Evolutionary conservation across 2,797 vertebrate species (phyloP).

Genomic region (Sebastes diaconus): DNA sequence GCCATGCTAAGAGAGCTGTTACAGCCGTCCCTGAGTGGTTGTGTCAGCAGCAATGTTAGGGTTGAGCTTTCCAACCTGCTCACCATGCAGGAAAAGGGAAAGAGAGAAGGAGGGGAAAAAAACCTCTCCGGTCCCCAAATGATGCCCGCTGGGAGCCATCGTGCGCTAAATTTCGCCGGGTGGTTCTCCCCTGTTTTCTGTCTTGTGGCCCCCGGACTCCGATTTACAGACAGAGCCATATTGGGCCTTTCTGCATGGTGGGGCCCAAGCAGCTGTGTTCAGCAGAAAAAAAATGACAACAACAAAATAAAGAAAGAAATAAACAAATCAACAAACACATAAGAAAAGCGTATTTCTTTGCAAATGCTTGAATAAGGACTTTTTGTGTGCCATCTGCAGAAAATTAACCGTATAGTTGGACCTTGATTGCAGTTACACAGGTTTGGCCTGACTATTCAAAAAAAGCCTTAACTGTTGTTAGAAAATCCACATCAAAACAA

Average conservation of each 20-base stretch:
- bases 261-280: conserved; percentile 75
- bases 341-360: conserved; percentile 66
- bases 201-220: conserved; percentile 74
- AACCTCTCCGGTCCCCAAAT: conserved; percentile 75
- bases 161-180: conserved; percentile 74
- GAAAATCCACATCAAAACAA: conserved; percentile 50
- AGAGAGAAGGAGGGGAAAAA: conserved; percentile 59
- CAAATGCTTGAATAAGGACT: conserved; percentile 76
- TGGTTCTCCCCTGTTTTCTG: conserved; percentile 74
- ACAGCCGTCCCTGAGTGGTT: conserved; percentile 82
- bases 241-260: conserved; percentile 81
- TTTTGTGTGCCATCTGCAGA: conserved; percentile 81
- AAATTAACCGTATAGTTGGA: conserved; percentile 54
- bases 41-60: conserved; percentile 85
- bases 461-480: conserved; percentile 22
- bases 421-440: conserved; percentile 46
- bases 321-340: conserved; percentile 79
- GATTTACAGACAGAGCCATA: conserved; percentile 76
- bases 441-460: conserved; percentile 43
- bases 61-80: conserved; percentile 82
- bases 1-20: conserved; percentile 85
- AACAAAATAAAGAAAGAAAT: conserved; percentile 79
- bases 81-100: conserved; percentile 82
- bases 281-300: conserved; percentile 77
- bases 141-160: conserved; percentile 80